Conservation (phyloP, 2,113 vertebrate genomes). For the Petaurus breviceps region DNA sequence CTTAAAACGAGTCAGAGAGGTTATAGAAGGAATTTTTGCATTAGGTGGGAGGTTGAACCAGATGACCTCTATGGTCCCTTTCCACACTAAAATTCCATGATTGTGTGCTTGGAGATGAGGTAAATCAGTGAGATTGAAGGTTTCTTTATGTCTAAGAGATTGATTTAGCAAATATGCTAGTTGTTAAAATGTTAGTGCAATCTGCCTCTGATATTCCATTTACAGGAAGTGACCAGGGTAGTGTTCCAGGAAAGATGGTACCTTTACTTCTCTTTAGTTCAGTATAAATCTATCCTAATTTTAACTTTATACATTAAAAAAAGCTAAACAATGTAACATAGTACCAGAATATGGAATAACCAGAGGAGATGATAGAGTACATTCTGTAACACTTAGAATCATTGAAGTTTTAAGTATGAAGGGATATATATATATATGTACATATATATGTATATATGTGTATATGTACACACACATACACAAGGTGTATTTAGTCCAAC, state of each 20-base stretch:
- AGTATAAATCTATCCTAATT: not conserved
- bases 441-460: not conserved
- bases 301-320: not conserved
- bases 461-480: not conserved
- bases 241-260: constrained; percentile 11
- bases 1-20: not conserved
- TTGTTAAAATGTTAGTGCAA: constrained; percentile 6
- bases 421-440: not conserved
- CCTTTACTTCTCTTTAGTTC: not conserved
- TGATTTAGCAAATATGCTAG: not conserved
- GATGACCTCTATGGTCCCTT: not conserved
- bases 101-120: not conserved
- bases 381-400: not conserved
- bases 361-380: not conserved
- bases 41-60: not conserved
- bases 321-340: not conserved
- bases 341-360: not conserved
- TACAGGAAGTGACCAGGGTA: not conserved
- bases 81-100: not conserved
- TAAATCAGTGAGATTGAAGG: not conserved
- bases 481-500: not conserved
- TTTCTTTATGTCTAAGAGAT: constrained; percentile 10
- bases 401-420: not conserved
- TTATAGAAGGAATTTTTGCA: not conserved
- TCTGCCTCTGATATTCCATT: not conserved